Evolutionary conservation across 2,113 vertebrate species (phyloP).

Genomic region (Acanthisitta chloris): DNA sequence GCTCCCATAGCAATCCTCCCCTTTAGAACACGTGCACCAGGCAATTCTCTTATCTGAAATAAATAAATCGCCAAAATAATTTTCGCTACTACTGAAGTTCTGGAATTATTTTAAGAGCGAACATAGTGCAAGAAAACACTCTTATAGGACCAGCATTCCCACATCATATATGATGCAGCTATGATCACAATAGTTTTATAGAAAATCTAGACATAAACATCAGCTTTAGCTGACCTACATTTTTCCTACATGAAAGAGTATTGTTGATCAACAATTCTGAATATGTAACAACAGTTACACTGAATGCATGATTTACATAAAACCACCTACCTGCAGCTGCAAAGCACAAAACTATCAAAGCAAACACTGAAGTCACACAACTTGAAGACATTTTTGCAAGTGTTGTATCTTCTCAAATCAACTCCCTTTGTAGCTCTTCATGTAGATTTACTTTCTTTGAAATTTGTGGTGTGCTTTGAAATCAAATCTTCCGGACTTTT

Average conservation of each 20-base stretch:
- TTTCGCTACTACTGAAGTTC: neutral
- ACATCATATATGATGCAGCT: neutral
- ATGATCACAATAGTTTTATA: neutral
- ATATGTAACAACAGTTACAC: neutral
- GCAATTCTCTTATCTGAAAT: neutral
- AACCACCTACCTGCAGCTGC: slow-evolving; percentile 65
- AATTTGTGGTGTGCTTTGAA: slow-evolving; percentile 38
- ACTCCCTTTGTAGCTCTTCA: slow-evolving; percentile 29
- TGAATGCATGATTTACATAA: neutral
- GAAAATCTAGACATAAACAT: neutral
- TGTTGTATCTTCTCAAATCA: neutral
- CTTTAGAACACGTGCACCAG: neutral
- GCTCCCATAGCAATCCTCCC: neutral
- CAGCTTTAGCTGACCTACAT: neutral
- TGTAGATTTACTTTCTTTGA: neutral
- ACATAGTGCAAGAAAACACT: neutral
- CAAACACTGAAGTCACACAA: slow-evolving; percentile 47
- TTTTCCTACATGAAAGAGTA: neutral
- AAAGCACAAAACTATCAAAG: slow-evolving; percentile 66
- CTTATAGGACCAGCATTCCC: neutral
- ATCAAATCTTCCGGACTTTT: slow-evolving; percentile 13
- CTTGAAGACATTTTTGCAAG: slow-evolving; percentile 60
- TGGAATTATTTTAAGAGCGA: neutral
- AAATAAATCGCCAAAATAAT: neutral
- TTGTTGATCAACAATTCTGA: neutral